phyloP scores from a whole-genome alignment of 2,888 invertebrate species.

The Brachypalpus laphriformis region DNA sequence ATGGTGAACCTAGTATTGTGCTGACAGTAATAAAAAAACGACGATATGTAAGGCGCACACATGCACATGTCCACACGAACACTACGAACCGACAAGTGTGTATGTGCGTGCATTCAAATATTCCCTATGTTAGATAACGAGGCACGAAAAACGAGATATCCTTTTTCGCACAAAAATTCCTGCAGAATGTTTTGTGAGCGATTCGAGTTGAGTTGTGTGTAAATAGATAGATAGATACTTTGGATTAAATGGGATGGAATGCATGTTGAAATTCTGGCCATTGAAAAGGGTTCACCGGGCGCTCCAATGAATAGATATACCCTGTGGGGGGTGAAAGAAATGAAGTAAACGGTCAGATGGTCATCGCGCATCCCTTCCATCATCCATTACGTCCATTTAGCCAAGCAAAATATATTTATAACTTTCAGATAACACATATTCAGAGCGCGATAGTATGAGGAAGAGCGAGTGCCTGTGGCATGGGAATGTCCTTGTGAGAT shows the following conservation, averaged over 20 bases:
- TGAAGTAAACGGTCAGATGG: constrained; percentile 57
- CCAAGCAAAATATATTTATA: constrained; percentile 63
- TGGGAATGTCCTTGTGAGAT: constrained; percentile 43
- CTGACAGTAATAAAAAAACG: constrained; percentile 39
- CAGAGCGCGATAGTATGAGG: background rate
- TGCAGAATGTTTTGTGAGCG: constrained; percentile 40
- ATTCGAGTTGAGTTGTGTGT: constrained; percentile 14
- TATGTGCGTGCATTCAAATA: constrained; percentile 50
- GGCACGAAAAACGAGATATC: constrained; percentile 27
- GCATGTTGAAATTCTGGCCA: constrained; percentile 44
- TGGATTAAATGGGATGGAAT: constrained; percentile 61
- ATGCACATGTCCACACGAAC: background rate
- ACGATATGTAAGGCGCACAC: constrained; percentile 5
- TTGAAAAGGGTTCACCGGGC: constrained; percentile 33
- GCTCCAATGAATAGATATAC: constrained; percentile 4
- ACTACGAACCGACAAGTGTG: background rate
- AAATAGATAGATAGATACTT: constrained; percentile 15
- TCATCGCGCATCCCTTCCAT: constrained; percentile 64
- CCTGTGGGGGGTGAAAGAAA: constrained; percentile 20
- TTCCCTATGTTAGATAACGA: constrained; percentile 40
- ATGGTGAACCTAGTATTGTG: constrained; percentile 42
- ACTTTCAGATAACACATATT: constrained; percentile 45
- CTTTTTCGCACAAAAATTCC: constrained; percentile 30
- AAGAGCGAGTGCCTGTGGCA: background rate
- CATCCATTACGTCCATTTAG: constrained; percentile 57